Conservation (phyloP, 2,113 vertebrate species). For the Anoplopoma fimbria region DNA sequence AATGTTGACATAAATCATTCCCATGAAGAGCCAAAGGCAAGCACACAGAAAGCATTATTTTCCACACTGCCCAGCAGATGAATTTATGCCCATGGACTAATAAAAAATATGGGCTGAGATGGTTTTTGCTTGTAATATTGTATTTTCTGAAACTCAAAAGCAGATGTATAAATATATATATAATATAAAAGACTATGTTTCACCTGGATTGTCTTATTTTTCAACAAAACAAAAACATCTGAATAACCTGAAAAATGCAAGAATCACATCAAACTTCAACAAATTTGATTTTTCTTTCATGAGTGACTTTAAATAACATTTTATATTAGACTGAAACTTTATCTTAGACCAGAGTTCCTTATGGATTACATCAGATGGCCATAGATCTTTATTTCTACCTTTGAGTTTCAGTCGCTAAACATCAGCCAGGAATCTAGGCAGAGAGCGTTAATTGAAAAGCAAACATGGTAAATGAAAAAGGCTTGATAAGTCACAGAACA, state of each 20-base stretch:
- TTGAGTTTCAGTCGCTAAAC: slow-evolving; percentile 79
- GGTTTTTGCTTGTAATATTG: slow-evolving; percentile 47
- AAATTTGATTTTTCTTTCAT: background rate
- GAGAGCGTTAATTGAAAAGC: slow-evolving; percentile 69
- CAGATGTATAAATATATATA: slow-evolving; percentile 60
- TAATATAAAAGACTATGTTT: background rate
- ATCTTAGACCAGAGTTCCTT: slow-evolving; percentile 17
- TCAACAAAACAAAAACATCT: background rate
- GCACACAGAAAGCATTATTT: slow-evolving; percentile 76
- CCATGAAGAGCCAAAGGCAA: slow-evolving; percentile 76
- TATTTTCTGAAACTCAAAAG: slow-evolving; percentile 82
- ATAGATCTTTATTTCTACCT: slow-evolving; percentile 69
- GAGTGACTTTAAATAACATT: background rate
- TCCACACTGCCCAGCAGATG: slow-evolving; percentile 74
- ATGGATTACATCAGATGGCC: slow-evolving; percentile 23
- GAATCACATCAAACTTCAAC: slow-evolving; percentile 5
- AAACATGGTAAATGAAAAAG: slow-evolving; percentile 58
- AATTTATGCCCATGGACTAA: slow-evolving; percentile 64
- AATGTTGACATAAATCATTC: slow-evolving; percentile 69
- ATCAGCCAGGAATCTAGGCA: slow-evolving; percentile 65
- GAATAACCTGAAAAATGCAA: background rate
- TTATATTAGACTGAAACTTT: background rate
- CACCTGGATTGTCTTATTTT: slow-evolving; percentile 1
- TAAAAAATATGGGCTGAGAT: slow-evolving; percentile 73
- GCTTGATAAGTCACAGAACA: slow-evolving; percentile 57